These are phyloP conservation scores for Nyctibius bracteatus DNA, from an alignment of 2,113 vertebrate genomes.

Conservation along the genomic window DNA sequence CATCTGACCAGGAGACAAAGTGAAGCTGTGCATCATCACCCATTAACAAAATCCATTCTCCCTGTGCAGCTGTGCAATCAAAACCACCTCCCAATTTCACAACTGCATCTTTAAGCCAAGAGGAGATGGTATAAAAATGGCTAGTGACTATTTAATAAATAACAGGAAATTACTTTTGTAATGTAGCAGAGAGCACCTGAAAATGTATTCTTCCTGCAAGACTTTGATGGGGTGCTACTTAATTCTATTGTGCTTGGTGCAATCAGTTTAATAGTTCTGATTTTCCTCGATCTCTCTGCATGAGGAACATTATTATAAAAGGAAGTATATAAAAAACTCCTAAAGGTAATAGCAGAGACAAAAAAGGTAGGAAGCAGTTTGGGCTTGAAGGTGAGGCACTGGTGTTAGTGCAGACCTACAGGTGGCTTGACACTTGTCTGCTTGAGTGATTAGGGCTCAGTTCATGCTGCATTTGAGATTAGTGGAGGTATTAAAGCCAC, in stretches of 20 bases:
- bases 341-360: not conserved
- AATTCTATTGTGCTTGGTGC: not conserved
- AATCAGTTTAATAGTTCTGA: not conserved
- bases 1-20: not conserved
- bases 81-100: not conserved
- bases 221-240: not conserved
- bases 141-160: not conserved
- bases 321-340: not conserved
- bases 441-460: not conserved
- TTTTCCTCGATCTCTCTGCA: conserved; percentile 3
- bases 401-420: not conserved
- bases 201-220: not conserved
- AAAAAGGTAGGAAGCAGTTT: not conserved
- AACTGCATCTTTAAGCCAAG: not conserved
- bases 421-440: not conserved
- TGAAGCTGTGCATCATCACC: not conserved
- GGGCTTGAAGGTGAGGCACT: not conserved
- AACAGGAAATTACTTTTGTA: not conserved
- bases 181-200: not conserved
- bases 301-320: not conserved
- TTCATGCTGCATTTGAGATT: not conserved
- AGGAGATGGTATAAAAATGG: not conserved
- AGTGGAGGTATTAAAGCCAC: not conserved
- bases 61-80: not conserved
- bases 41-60: not conserved